These are phyloP conservation scores for Platerodrilus igneus DNA, from an alignment of 2,888 invertebrate species.

Conservation along the genomic window DNA sequence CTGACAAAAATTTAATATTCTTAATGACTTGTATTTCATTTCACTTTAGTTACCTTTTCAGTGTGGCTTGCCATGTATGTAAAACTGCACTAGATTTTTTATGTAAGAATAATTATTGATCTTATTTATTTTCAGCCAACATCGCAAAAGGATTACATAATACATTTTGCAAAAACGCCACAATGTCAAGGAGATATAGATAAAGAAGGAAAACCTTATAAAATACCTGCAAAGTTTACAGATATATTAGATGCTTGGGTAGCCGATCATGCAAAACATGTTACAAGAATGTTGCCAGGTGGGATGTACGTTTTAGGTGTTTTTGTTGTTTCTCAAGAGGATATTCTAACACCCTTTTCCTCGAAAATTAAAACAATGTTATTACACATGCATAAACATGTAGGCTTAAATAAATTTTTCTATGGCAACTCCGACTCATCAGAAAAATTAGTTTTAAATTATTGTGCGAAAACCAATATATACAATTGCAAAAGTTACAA, in stretches of 20 bases:
- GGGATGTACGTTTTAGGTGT: constrained; percentile 82
- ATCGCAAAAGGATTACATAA: constrained; percentile 66
- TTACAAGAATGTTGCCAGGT: constrained; percentile 85
- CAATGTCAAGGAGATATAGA: constrained; percentile 47
- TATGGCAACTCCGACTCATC: constrained; percentile 54
- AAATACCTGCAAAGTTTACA: constrained; percentile 46
- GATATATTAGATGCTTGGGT: constrained; percentile 66
- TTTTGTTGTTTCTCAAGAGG: constrained; percentile 67
- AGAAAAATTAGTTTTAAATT: constrained; percentile 65
- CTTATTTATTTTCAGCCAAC: constrained; percentile 54
- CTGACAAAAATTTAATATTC: no score
- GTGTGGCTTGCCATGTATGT: no score
- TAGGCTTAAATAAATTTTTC: constrained; percentile 55
- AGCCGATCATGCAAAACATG: constrained; percentile 79
- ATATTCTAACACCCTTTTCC: constrained; percentile 56
- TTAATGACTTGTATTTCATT: no score
- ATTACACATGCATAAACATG: constrained; percentile 53
- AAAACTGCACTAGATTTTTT: no score
- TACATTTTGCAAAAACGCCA: constrained; percentile 78
- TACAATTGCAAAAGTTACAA: constrained; percentile 64
- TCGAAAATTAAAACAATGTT: constrained; percentile 58
- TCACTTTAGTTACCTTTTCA: no score
- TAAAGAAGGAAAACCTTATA: constrained; percentile 40
- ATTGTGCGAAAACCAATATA: constrained; percentile 52
- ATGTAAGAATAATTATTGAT: constrained; percentile 3